A percentile compares a stretch with the other conserved stretches of the same genome.
phyloP scores from a whole-genome alignment of 1,140 invertebrate species.

The Microplitis demolitor region DNA sequence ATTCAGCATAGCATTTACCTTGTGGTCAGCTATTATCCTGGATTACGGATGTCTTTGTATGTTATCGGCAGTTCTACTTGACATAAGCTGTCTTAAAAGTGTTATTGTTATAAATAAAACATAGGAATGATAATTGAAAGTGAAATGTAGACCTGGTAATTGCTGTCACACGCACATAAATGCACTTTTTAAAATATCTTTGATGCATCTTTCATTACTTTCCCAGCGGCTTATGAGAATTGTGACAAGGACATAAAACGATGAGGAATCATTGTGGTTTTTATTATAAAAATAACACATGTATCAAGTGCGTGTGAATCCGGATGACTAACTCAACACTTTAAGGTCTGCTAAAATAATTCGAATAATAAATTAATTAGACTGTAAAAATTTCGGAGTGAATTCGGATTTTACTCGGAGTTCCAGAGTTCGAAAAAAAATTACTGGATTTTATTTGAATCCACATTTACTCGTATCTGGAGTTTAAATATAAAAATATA shows the following conservation, averaged over 20 bases:
- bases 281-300: constrained; percentile 80
- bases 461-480: no score
- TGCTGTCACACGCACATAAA: no score
- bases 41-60: constrained; percentile 53
- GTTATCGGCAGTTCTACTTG: no score
- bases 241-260: constrained; percentile 92
- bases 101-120: constrained; percentile 64
- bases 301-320: constrained; percentile 85
- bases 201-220: constrained; percentile 85
- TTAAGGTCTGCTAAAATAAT: no score
- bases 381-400: no score
- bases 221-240: constrained; percentile 84
- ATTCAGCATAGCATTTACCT: background rate
- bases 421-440: no score
- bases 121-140: constrained; percentile 26
- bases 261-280: constrained; percentile 77
- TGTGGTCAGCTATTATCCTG: background rate
- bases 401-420: no score
- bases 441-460: no score
- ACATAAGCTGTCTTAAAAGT: no score
- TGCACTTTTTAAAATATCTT: constrained; percentile 79
- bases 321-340: constrained; percentile 69
- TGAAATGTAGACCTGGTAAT: no score
- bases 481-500: no score
- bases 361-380: no score